Evolutionary conservation across 2,888 invertebrate species (phyloP).

Genomic region (Agrilus mali): DNA sequence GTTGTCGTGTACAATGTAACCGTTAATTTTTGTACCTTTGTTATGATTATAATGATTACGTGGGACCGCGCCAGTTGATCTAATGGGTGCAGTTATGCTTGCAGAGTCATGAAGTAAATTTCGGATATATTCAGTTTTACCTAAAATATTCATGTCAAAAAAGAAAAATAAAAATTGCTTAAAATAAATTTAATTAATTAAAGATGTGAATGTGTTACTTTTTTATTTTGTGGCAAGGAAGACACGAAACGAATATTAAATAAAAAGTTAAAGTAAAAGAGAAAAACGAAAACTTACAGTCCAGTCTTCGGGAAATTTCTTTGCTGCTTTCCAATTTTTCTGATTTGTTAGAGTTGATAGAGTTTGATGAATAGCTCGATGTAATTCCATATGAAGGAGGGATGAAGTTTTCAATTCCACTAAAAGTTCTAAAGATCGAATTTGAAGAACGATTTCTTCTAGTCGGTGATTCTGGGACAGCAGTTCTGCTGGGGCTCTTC

Average conservation of each 20-base stretch:
- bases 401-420: conserved; percentile 11
- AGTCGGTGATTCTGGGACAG: conserved; percentile 3
- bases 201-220: conserved; percentile 1
- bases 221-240: neutral
- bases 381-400: conserved; percentile 3
- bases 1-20: no score
- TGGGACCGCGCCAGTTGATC: conserved; percentile 27
- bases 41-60: conserved; percentile 32
- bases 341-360: conserved; percentile 25
- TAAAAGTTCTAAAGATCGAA: conserved; percentile 16
- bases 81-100: conserved; percentile 30
- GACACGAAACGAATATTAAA: neutral
- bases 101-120: conserved; percentile 33
- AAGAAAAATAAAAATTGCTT: neutral
- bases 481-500: conserved; percentile 16
- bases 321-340: conserved; percentile 31
- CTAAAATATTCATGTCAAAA: conserved; percentile 13
- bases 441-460: conserved; percentile 6
- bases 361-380: conserved; percentile 1
- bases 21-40: conserved; percentile 22
- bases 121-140: conserved; percentile 33
- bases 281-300: conserved; percentile 22
- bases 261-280: conserved; percentile 3
- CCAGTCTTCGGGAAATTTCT: conserved; percentile 30
- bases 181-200: no score